Evolutionary conservation across 1,140 invertebrate species (phyloP).

Genomic region (Cheumatopsyche charites): DNA sequence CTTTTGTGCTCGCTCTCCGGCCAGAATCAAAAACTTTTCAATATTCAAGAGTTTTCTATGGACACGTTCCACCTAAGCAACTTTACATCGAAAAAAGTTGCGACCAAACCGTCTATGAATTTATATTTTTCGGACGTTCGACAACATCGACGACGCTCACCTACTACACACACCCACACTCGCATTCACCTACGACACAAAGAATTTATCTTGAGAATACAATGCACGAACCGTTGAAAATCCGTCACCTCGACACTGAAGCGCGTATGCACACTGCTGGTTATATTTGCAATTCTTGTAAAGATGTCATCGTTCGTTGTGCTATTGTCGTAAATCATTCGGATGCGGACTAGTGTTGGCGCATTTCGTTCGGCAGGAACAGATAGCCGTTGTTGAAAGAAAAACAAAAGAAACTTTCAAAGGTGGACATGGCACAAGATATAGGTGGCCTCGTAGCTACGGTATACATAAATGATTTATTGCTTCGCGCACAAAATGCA

Average conservation of each 20-base stretch:
- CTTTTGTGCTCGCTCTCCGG: slow-evolving; percentile 37
- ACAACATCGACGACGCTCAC: too few relatives aligned
- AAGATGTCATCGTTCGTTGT: slow-evolving; percentile 17
- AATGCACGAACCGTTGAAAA: not conserved
- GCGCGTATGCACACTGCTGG: not conserved
- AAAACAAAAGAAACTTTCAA: slow-evolving; percentile 38
- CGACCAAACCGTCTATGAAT: slow-evolving; percentile 42
- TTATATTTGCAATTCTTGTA: not conserved
- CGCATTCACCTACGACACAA: not conserved
- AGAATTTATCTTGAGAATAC: not conserved
- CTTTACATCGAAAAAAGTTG: slow-evolving; percentile 46
- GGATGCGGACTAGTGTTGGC: not conserved
- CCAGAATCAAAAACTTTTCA: slow-evolving; percentile 46
- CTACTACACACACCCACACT: too few relatives aligned
- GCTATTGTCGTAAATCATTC: slow-evolving; percentile 20
- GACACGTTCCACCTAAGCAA: slow-evolving; percentile 46
- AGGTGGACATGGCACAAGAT: slow-evolving; percentile 39
- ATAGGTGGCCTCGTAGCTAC: slow-evolving; percentile 11
- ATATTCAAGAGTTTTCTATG: slow-evolving; percentile 47
- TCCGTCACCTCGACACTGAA: not conserved
- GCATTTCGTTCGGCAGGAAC: slow-evolving; percentile 5
- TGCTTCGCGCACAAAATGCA: not conserved
- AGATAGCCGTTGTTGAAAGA: slow-evolving; percentile 21
- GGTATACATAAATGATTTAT: slow-evolving; percentile 37
- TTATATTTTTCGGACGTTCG: slow-evolving; percentile 41